Evolutionary conservation across 2,113 vertebrate genomes (phyloP), one percentile per base, ranked within the genome.

Genomic region (Micronycteris hirsuta): DNA sequence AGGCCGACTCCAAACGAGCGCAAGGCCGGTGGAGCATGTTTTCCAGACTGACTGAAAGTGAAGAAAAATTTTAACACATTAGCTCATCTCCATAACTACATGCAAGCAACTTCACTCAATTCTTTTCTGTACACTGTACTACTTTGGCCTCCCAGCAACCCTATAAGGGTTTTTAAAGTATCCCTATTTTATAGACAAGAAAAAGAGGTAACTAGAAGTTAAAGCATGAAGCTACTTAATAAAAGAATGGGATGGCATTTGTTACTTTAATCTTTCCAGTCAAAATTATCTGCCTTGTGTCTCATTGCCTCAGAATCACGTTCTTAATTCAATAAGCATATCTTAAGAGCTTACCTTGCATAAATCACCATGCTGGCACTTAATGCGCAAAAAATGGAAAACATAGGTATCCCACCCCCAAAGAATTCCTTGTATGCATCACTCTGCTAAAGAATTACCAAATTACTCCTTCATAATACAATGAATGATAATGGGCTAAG

Each of bases 81-180:
- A 82, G 82, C 77, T n/a, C 63, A 20, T 80, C 68, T 96, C 68
- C 82, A 77, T 26, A 77, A 89, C 11, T 4, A 80, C 47, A 11
- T 38, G 28, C 38, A 84, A 84, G 33, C 26, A 38, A 28, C 24
- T 33, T 26, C 20, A 31, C 14, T 45, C 31, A 86, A 71, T 86
- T 49, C 5, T n/a, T 67, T 78, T 38, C 7, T n/a, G 4, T 36
- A 17, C 4, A 6, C 8, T 31, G 0, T 7, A 12, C 6, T 41
- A n/a, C 70, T 94, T 28, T 41, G 41, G 43, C 36, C 80, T 86
- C 41, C 19, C 8, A 36, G 54, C 20, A 73, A 33, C n/a, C 31
- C 67, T 67, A 28, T 22, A 31, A 82, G 45, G 28, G 78, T 76
- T 82, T 92, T 71, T 81, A 20, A 87, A 63, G 33, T 11, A 36